Evolutionary conservation across 2,888 invertebrate genomes (phyloP).

Genomic region (Nymphalis urticae): DNA sequence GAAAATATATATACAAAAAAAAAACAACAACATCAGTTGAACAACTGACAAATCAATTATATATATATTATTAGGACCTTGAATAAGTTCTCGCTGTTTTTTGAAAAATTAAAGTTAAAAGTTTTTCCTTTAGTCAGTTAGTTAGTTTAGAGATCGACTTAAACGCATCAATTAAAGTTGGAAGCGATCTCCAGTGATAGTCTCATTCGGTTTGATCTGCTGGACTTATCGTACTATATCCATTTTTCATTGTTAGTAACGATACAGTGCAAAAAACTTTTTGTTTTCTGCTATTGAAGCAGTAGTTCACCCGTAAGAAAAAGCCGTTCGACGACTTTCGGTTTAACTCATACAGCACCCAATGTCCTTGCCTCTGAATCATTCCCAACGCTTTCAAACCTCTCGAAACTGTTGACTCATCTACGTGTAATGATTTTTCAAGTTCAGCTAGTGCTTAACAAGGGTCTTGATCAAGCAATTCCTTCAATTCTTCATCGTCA

Average conservation of each 20-base stretch:
- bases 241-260: conserved; percentile 31
- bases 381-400: conserved; percentile 26
- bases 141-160: conserved; percentile 7
- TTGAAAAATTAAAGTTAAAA: too few relatives aligned
- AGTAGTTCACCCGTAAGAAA: conserved; percentile 34
- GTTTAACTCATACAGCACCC: conserved; percentile 34
- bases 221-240: conserved; percentile 31
- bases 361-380: conserved; percentile 21
- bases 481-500: too few relatives aligned
- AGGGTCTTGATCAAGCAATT: conserved; percentile 6
- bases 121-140: too few relatives aligned
- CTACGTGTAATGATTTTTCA: too few relatives aligned
- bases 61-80: too few relatives aligned
- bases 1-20: too few relatives aligned
- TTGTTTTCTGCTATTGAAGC: conserved; percentile 28
- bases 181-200: neutral
- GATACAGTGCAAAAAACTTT: conserved; percentile 28
- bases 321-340: conserved; percentile 36
- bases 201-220: conserved; percentile 11
- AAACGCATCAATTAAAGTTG: conserved; percentile 8
- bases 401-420: conserved; percentile 4
- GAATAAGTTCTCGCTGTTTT: too few relatives aligned
- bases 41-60: too few relatives aligned
- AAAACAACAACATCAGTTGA: too few relatives aligned
- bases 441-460: neutral